Conservation (phyloP, 2,113 vertebrate species). For the Erythrocercus mccallii region DNA sequence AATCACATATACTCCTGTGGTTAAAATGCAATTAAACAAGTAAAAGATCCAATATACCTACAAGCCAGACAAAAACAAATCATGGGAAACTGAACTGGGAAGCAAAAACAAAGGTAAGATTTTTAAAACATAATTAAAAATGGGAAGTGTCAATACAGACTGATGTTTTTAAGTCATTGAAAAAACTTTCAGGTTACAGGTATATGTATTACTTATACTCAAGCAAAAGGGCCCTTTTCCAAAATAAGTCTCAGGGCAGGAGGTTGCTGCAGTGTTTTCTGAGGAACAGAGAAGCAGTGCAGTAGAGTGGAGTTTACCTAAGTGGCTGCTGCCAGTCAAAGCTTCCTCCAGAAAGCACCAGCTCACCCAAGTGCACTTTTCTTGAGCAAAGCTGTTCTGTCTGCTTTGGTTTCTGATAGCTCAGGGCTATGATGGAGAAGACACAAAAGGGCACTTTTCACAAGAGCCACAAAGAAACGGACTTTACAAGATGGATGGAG, state of each 20-base stretch:
- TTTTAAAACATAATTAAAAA: not conserved
- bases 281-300: not conserved
- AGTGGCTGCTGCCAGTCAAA: not conserved
- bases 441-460: not conserved
- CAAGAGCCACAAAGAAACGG: not conserved
- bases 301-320: not conserved
- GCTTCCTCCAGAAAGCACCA: not conserved
- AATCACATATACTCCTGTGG: constrained; percentile 3
- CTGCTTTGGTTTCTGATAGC: not conserved
- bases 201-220: not conserved
- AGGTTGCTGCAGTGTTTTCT: not conserved
- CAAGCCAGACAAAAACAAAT: not conserved
- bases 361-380: not conserved
- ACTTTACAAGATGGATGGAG: not conserved
- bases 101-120: not conserved
- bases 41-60: not conserved
- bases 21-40: constrained; percentile 47
- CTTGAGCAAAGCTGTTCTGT: not conserved
- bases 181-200: not conserved
- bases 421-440: not conserved
- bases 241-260: not conserved
- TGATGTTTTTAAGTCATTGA: not conserved
- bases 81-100: not conserved
- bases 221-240: not conserved
- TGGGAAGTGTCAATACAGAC: not conserved